Base-by-base conservation (phyloP, 1,140 invertebrate genomes). In the Drosophila persimilis region DNA sequence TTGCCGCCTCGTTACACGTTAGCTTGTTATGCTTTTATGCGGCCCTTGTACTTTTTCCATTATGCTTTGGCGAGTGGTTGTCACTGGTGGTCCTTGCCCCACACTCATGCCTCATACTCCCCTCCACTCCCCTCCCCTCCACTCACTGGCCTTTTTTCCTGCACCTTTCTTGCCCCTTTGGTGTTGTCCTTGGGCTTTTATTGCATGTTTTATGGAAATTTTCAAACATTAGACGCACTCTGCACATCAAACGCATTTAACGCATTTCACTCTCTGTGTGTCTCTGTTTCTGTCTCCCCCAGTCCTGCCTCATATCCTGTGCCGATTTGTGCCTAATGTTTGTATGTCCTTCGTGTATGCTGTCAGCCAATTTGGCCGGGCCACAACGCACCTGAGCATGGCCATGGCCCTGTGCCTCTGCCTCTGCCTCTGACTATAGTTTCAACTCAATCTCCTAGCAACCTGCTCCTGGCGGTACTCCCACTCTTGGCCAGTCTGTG, bases 131-230 rank as follows among this genome's bases (percentile, higher is more conserved):
- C 15, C 9, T 4, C 13, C 5, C 13, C 13, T 1, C 24, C 15
- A 1, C 35, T 13, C 35, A 39, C 35, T 13, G 35, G 35, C 9
- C 17, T 35, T 57, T 13, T 22, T 13, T 8, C 24, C 4, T 58
- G 6, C 35, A 11, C 45, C 60, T 50, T 48, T 48, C 52, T 43
- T 64, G 48, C 56, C 50, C 55, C 39, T 54, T 54, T 48, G 35
- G 41, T 63, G 73, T 66, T 80, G 73, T 54, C 35, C 79, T 78
- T 78, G 48, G 48, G 79, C 80, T 79, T 86, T 88, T 86, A 83
- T 86, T 88, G 83, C 83, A 86, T 86, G 83, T 88, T 83, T 88
- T 88, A 88, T 86, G 83, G 65, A 88, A 78, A 86, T 86, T 86
- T 88, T 73, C 83, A 79, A 69, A 81, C 83, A 88, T 86, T 86